Evolutionary conservation across 1,140 invertebrate genomes (phyloP).

Genomic region (Charaxes varanes): DNA sequence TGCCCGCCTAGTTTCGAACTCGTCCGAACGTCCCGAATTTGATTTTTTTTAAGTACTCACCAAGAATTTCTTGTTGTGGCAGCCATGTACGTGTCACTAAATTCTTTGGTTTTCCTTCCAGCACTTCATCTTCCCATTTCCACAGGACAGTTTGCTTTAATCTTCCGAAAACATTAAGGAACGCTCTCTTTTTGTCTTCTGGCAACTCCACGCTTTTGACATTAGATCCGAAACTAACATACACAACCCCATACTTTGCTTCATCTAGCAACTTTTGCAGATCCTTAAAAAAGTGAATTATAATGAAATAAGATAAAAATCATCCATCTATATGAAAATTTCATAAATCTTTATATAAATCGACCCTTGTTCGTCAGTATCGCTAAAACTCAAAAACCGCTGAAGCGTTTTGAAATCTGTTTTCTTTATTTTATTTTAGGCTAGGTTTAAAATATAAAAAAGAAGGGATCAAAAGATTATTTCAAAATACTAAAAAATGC

Average conservation of each 20-base stretch:
- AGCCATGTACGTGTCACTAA: conserved; percentile 79
- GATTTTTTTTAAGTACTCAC: too few species aligned
- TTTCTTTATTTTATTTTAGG: too few species aligned
- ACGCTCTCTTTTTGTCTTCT: conserved; percentile 56
- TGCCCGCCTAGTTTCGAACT: too few species aligned
- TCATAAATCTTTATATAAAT: background rate
- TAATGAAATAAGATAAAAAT: conserved; percentile 10
- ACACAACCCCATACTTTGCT: conserved; percentile 75
- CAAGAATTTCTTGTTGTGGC: conserved; percentile 81
- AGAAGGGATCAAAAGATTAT: too few species aligned
- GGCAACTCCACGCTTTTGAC: conserved; percentile 73
- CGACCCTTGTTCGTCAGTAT: background rate
- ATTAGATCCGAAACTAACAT: conserved; percentile 79
- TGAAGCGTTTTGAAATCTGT: too few species aligned
- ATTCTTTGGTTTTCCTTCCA: too few species aligned
- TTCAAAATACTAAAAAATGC: too few species aligned
- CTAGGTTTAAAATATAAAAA: too few species aligned
- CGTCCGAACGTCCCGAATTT: too few species aligned
- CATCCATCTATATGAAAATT: conserved; percentile 8
- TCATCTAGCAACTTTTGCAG: conserved; percentile 74
- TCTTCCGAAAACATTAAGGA: conserved; percentile 73
- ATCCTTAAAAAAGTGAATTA: conserved; percentile 57
- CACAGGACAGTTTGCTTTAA: conserved; percentile 78
- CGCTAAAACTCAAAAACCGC: too few species aligned
- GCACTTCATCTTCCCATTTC: conserved; percentile 79